Conservation (phyloP, 2,113 vertebrate species). For the Narcine bancroftii region DNA sequence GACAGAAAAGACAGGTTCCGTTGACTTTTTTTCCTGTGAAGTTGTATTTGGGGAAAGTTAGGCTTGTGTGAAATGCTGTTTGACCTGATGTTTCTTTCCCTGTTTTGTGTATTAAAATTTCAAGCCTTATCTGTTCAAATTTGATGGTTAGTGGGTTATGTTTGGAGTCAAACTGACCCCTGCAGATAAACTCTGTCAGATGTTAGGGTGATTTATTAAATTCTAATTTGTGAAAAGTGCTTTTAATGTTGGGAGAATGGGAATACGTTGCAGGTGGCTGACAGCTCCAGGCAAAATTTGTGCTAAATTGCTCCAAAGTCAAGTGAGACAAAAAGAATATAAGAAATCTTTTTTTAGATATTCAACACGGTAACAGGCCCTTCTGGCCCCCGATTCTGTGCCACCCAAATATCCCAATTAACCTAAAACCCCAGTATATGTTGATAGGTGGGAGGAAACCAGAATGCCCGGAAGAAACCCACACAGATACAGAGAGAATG, state of each 20-base stretch:
- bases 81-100: conserved; percentile 55
- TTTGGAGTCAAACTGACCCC: conserved; percentile 63
- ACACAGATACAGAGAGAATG: too few relatives aligned
- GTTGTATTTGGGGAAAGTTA: neutral
- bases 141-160: conserved; percentile 64
- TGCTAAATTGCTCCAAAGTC: conserved; percentile 55
- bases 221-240: conserved; percentile 75
- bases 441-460: too few relatives aligned
- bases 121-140: conserved; percentile 63
- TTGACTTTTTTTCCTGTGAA: conserved; percentile 1
- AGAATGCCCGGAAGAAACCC: too few relatives aligned
- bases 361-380: too few relatives aligned
- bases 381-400: too few relatives aligned
- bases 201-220: conserved; percentile 76
- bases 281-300: conserved; percentile 61
- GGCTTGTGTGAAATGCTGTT: neutral
- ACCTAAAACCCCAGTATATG: too few relatives aligned
- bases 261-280: conserved; percentile 62
- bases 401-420: too few relatives aligned
- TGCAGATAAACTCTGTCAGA: conserved; percentile 76
- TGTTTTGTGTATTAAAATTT: conserved; percentile 70
- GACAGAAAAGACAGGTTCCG: neutral
- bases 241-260: conserved; percentile 58
- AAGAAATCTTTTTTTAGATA: too few relatives aligned
- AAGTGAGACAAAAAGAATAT: conserved; percentile 45